Conservation (phyloP, 2,113 vertebrate species). For the Microcebus lehilahytsara region DNA sequence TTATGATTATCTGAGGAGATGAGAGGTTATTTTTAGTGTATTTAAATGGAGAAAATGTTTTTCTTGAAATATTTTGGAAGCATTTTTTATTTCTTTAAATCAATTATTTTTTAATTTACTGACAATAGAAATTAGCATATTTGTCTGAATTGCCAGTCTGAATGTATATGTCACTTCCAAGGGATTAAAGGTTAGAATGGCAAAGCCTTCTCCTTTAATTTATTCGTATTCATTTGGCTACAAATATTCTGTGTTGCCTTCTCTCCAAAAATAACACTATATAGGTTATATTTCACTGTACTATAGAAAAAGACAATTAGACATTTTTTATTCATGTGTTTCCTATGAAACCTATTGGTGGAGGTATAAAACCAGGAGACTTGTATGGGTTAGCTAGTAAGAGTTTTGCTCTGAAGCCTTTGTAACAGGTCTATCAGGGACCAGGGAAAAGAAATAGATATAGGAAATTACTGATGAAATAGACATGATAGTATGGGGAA, state of each 20-base stretch:
- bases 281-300: neutral
- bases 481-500: neutral
- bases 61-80: conserved; percentile 25
- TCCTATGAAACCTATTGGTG: neutral
- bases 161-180: conserved; percentile 2
- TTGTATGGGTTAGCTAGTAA: neutral
- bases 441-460: neutral
- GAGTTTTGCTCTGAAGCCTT: conserved; percentile 19
- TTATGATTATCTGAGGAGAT: neutral
- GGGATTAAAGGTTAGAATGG: neutral
- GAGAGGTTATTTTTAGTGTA: neutral
- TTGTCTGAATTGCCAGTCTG: conserved; percentile 21
- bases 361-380: conserved; percentile 11
- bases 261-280: neutral
- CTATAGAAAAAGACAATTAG: neutral
- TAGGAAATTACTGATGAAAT: neutral
- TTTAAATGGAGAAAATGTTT: neutral
- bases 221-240: neutral
- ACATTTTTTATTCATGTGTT: conserved; percentile 22
- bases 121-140: neutral
- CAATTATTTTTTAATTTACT: neutral
- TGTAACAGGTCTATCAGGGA: neutral
- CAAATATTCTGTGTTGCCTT: neutral
- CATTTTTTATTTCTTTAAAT: neutral
- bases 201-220: neutral